phyloP scores from a whole-genome alignment of 2,888 invertebrate species.

The Heteromyza rotundicornis region DNA sequence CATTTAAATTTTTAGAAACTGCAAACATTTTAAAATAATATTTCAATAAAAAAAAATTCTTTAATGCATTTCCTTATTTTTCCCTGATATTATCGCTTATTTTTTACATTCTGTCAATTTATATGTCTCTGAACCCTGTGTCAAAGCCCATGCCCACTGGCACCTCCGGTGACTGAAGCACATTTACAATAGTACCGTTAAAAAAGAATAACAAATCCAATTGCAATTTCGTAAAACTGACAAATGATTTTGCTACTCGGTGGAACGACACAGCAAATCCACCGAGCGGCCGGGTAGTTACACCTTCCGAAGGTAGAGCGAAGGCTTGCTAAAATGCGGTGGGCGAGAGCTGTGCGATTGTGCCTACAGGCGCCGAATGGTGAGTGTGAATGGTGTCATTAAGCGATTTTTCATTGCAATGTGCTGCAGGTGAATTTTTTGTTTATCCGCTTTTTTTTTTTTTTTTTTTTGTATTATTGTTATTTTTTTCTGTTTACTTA shows the following conservation, averaged over 20 bases:
- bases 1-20: no score
- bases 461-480: no score
- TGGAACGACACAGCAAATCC: slow-evolving; percentile 11
- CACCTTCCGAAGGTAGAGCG: not conserved
- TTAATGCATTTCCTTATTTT: no score
- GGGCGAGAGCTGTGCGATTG: slow-evolving; percentile 7
- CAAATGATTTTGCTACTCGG: slow-evolving; percentile 41
- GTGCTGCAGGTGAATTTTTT: slow-evolving; percentile 54
- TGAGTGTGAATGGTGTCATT: slow-evolving; percentile 56
- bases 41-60: no score
- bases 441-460: no score
- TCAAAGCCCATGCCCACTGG: slow-evolving; percentile 3
- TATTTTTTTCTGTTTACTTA: slow-evolving; percentile 9
- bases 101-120: no score
- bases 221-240: slow-evolving; percentile 42
- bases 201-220: slow-evolving; percentile 39
- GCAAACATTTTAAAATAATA: no score
- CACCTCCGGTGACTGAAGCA: slow-evolving; percentile 29
- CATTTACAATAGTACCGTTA: slow-evolving; percentile 23
- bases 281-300: not conserved
- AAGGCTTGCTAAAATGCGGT: no score
- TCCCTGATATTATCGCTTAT: no score
- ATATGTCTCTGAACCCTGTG: not conserved
- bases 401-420: slow-evolving; percentile 60
- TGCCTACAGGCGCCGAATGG: slow-evolving; percentile 12